phyloP scores from a whole-genome alignment of 2,113 vertebrate species.

The Thunnus maccoyii region DNA sequence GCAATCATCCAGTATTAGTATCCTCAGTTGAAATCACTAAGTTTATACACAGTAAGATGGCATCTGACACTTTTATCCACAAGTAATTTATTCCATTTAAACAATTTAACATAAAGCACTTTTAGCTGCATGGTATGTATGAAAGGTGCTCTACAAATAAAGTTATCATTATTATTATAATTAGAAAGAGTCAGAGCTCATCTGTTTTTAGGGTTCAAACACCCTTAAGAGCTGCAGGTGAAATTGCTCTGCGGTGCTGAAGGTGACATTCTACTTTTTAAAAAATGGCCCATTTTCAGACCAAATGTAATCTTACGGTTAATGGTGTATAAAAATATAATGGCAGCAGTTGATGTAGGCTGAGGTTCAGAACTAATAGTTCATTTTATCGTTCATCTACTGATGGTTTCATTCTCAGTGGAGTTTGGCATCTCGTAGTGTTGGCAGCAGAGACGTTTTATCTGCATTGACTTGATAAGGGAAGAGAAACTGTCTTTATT shows the following conservation, averaged over 20 bases:
- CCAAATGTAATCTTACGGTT: neutral
- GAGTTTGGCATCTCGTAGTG: neutral
- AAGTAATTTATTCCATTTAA: neutral
- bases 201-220: neutral
- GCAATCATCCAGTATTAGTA: neutral
- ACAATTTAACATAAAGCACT: no score
- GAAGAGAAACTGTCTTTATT: neutral
- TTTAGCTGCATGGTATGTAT: no score
- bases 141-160: no score
- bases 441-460: neutral
- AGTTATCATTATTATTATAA: no score
- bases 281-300: neutral
- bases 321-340: conserved; percentile 19
- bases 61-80: neutral
- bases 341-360: neutral
- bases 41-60: neutral
- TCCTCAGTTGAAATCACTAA: conserved; percentile 2
- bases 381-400: neutral
- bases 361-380: conserved; percentile 7
- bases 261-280: neutral
- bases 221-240: neutral
- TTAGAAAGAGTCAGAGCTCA: neutral
- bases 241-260: neutral
- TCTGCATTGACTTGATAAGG: neutral
- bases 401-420: neutral